Evolutionary conservation across 2,888 invertebrate genomes (phyloP).

Genomic region (Lasioglossum calceatum): DNA sequence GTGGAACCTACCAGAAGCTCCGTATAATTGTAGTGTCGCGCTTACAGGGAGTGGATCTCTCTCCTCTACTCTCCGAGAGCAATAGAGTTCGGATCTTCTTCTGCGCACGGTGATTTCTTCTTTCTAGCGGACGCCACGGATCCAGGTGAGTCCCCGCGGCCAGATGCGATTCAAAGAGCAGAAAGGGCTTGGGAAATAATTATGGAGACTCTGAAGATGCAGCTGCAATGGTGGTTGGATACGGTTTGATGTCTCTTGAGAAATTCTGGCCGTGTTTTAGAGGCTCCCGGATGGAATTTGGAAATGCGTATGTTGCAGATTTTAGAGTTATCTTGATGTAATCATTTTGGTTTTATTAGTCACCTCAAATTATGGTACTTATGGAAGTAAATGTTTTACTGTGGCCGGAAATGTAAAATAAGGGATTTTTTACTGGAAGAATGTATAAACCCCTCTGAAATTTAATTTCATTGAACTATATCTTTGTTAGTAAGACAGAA

Average conservation of each 20-base stretch:
- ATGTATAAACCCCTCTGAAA: neutral
- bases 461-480: too few species aligned
- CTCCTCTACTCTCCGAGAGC: conserved; percentile 20
- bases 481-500: neutral
- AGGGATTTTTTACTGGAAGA: neutral
- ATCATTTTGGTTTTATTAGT: neutral
- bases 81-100: conserved; percentile 22
- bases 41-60: conserved; percentile 64
- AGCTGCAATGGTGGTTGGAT: neutral
- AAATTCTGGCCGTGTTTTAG: neutral
- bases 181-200: neutral
- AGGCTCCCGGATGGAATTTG: neutral
- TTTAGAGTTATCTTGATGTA: neutral
- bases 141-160: neutral
- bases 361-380: neutral
- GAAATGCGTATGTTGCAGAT: neutral
- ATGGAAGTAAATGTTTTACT: neutral
- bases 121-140: neutral
- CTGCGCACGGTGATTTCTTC: neutral
- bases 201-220: neutral
- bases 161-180: neutral
- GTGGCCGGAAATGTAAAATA: neutral
- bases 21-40: conserved; percentile 81
- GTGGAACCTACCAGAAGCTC: conserved; percentile 73
- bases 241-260: too few species aligned